These are phyloP conservation scores for Anarsia innoxiella DNA, from an alignment of 2,888 invertebrate species.

Conservation along the genomic window DNA sequence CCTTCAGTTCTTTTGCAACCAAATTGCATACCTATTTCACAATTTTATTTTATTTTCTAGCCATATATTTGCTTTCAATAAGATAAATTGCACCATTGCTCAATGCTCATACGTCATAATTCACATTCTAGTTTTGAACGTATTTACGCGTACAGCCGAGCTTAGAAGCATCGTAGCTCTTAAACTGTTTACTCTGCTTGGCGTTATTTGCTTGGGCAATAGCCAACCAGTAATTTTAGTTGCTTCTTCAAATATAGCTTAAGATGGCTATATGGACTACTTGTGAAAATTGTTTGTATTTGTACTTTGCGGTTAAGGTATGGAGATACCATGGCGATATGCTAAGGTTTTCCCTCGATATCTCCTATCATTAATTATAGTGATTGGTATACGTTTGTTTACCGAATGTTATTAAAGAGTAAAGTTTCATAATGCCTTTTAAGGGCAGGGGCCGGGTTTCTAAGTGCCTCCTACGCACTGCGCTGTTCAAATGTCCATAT, in stretches of 20 bases:
- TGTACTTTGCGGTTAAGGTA: too few relatives aligned
- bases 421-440: slow-evolving; percentile 39
- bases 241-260: slow-evolving; percentile 15
- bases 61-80: not conserved
- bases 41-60: too few relatives aligned
- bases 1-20: too few relatives aligned
- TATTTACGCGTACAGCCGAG: slow-evolving; percentile 6
- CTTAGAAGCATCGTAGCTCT: slow-evolving; percentile 21
- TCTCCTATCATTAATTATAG: too few relatives aligned
- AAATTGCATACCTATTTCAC: too few relatives aligned
- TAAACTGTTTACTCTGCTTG: slow-evolving; percentile 22
- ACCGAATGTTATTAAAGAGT: slow-evolving; percentile 6
- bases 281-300: too few relatives aligned
- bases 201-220: slow-evolving; percentile 25
- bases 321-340: too few relatives aligned
- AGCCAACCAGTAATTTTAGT: slow-evolving; percentile 21
- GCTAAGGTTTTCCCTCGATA: too few relatives aligned
- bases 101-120: too few relatives aligned
- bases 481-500: slow-evolving; percentile 65
- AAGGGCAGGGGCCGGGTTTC: slow-evolving; percentile 50
- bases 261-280: not conserved
- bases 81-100: slow-evolving; percentile 1
- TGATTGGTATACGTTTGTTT: too few relatives aligned
- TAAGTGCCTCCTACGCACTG: slow-evolving; percentile 58
- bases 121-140: slow-evolving; percentile 7